phyloP scores from a whole-genome alignment of 2,113 vertebrate species.

The Promerops cafer region DNA sequence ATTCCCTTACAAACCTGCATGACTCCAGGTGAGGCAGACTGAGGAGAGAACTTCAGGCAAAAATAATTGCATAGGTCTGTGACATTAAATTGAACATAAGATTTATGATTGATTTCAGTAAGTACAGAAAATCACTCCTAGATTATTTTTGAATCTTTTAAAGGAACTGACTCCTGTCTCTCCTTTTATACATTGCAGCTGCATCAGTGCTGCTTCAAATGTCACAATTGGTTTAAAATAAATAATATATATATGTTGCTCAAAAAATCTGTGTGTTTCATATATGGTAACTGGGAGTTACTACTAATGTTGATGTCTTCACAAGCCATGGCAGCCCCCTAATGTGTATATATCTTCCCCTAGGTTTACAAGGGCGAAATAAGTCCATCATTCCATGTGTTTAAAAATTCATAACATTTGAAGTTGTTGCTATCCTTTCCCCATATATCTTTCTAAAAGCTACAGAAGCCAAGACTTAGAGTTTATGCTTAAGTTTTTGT shows the following conservation, averaged over 20 bases:
- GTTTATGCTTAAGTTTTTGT: background rate
- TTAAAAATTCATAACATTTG: conserved; percentile 14
- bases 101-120: background rate
- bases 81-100: background rate
- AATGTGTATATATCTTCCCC: background rate
- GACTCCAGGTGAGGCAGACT: background rate
- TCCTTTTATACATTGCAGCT: background rate
- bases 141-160: background rate
- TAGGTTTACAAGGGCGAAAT: background rate
- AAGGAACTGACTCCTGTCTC: background rate
- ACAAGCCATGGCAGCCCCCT: background rate
- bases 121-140: background rate
- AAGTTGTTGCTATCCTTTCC: background rate
- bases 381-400: background rate
- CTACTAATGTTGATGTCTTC: background rate
- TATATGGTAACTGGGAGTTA: background rate
- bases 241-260: background rate
- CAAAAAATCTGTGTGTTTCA: background rate
- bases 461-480: background rate
- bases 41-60: background rate
- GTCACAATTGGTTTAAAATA: background rate
- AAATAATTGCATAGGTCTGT: background rate
- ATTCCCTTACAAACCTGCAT: background rate
- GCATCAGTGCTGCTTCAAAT: background rate
- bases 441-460: background rate